phyloP scores from a whole-genome alignment of 2,888 invertebrate genomes.

The Rhamnusium bicolor region DNA sequence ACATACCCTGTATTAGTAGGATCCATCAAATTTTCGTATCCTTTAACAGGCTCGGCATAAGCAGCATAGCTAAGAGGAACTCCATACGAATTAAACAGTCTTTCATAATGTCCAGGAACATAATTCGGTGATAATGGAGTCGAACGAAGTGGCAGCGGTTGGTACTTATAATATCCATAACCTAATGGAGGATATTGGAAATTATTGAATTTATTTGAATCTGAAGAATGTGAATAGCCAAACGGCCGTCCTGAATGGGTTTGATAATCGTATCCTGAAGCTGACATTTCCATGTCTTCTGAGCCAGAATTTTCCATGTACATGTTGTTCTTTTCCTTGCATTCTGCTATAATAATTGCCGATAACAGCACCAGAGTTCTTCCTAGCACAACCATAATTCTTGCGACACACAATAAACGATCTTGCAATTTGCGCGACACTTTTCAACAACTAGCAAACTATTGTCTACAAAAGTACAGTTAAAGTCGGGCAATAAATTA shows the following conservation, averaged over 20 bases:
- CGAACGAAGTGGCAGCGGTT: slow-evolving; percentile 30
- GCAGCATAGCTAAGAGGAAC: slow-evolving; percentile 23
- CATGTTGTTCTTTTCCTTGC: slow-evolving; percentile 23
- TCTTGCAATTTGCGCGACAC: slow-evolving; percentile 1
- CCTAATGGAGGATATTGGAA: slow-evolving; percentile 8
- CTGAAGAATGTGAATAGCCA: slow-evolving; percentile 2
- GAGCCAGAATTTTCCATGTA: slow-evolving; percentile 23
- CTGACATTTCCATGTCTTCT: slow-evolving; percentile 23
- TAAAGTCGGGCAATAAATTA: not conserved
- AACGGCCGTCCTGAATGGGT: slow-evolving; percentile 24
- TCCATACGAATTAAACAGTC: slow-evolving; percentile 18
- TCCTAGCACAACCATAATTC: not conserved
- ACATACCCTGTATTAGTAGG: slow-evolving; percentile 14
- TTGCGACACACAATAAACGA: not conserved
- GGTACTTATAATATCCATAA: slow-evolving; percentile 22
- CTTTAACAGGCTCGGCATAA: slow-evolving; percentile 17
- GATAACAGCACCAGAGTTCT: not conserved
- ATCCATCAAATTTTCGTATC: not conserved
- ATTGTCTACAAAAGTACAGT: not conserved
- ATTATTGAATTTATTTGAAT: not conserved
- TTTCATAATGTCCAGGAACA: slow-evolving; percentile 22
- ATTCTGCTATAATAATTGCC: not conserved
- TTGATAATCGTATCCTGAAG: slow-evolving; percentile 28
- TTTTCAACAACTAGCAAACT: not conserved
- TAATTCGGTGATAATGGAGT: slow-evolving; percentile 36